Percentiles rank a stretch among this genome's conserved stretches.
Conservation (phyloP, 2,888 invertebrate species). For the Bellardia bayeri region DNA sequence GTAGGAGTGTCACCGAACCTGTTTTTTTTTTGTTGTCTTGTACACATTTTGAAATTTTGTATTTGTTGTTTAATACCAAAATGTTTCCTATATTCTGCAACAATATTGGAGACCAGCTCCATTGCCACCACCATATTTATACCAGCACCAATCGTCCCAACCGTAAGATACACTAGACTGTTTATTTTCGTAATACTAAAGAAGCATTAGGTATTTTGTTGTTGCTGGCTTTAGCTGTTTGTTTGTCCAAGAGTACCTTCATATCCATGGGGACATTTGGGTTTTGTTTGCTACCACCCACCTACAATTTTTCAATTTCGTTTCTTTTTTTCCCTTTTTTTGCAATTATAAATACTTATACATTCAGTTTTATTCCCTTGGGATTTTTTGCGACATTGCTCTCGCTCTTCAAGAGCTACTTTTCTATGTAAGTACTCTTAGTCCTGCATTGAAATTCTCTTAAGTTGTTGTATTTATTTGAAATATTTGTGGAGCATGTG, state of each 20-base stretch:
- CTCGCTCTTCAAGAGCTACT: conserved; percentile 19
- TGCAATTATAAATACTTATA: not conserved
- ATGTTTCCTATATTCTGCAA: conserved; percentile 17
- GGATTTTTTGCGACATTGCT: conserved; percentile 17
- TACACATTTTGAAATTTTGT: conserved; percentile 51
- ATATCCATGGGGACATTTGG: conserved; percentile 63
- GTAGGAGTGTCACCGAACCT: conserved; percentile 72
- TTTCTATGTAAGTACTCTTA: conserved; percentile 44
- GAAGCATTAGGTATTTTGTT: conserved; percentile 53
- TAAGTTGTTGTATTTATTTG: conserved; percentile 8
- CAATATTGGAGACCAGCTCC: conserved; percentile 31
- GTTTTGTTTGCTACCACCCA: conserved; percentile 38
- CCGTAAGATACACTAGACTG: conserved; percentile 64
- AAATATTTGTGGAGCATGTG: conserved; percentile 53
- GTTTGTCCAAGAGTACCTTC: conserved; percentile 63
- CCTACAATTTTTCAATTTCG: conserved; percentile 44
- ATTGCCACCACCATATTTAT: conserved; percentile 1
- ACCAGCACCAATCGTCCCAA: conserved; percentile 1
- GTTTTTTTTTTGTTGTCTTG: conserved; percentile 36
- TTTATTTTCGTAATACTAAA: conserved; percentile 66
- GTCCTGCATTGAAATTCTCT: conserved; percentile 7
- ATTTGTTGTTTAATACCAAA: conserved; percentile 52
- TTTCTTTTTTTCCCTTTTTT: conserved; percentile 1
- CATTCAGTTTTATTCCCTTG: conserved; percentile 46
- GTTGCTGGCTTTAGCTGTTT: conserved; percentile 29